Base-by-base conservation (phyloP, 2,113 vertebrate genomes). In the Bostrychus sinensis region DNA sequence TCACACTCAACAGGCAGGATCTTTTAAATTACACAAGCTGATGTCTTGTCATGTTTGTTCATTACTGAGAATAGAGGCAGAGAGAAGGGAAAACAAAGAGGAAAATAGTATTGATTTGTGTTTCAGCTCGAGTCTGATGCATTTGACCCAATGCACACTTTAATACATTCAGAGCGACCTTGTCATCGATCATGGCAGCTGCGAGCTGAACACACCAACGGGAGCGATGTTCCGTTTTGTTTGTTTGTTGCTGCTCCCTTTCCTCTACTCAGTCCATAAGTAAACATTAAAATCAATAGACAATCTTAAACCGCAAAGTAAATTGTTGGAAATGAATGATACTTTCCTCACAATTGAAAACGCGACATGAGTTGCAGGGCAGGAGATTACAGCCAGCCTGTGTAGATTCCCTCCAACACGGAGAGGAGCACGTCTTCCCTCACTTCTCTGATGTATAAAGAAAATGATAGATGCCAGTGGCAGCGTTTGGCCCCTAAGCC, bases 231-330 rank as follows among this genome's bases (percentile, higher is more conserved):
- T 72, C 68, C 1, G 36, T 82, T 86, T 77, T 83, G 85, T 90
- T 91, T 90, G 86, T 88, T 89, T 89, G 77, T 85, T 62, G 71
- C 62, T 32, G 50, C 50, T 55, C 64, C 39, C 62, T 66, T 51
- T 75, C 22, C 41, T 30, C 65, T 26, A 66, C 78, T 84, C 82
- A 73, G 86, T 92, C 89, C 92, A 92, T 91, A 83, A 93, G 86
- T 91, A 95, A 94, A 93, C 91, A 93, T 92, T 92, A 91, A 88
- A 94, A 95, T 96, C 94, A 92, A 93, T 96, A 95, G 91, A 93
- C 93, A 94, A 92, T 96, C 95, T 89, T 94, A 94, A 94, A 92
- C 85, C 87, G 91, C 87, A 93, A 82, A 92, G 89, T 90, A 91
- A 93, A 91, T 92, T 86, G 86, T 76, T 70, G 90, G 89, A 91